A percentile compares a stretch with the other conserved stretches of the same genome.
These are phyloP conservation scores for Chlamydotis undulata DNA, from an alignment of 2,113 vertebrate species.

Conservation along the genomic window DNA sequence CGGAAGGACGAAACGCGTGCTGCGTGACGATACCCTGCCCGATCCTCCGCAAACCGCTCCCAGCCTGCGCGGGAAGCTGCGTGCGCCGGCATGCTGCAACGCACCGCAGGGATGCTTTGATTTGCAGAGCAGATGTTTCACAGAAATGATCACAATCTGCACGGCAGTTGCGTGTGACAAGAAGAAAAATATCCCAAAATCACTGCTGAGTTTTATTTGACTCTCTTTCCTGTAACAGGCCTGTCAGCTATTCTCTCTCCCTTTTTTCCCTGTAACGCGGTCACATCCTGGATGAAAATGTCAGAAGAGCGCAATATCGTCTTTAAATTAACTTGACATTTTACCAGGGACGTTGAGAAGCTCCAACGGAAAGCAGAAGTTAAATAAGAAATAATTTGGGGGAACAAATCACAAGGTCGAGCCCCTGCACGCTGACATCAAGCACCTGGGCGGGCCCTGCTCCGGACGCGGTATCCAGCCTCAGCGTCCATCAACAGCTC, in stretches of 20 bases:
- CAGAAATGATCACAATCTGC: slow-evolving; percentile 45
- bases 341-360: slow-evolving; percentile 6
- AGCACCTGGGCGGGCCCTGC: not conserved
- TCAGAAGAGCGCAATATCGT: not conserved
- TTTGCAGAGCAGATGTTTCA: slow-evolving; percentile 59
- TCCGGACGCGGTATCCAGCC: not conserved
- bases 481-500: not conserved
- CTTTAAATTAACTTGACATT: slow-evolving; percentile 70
- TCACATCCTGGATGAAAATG: slow-evolving; percentile 56
- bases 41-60: not conserved
- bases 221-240: not conserved
- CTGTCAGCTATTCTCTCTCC: not conserved
- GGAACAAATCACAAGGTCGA: not conserved
- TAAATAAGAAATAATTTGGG: slow-evolving; percentile 32
- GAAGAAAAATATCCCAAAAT: not conserved
- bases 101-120: slow-evolving; percentile 21
- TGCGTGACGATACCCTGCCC: accelerated
- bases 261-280: not conserved
- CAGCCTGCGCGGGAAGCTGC: not conserved
- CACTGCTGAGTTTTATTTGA: not conserved
- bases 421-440: not conserved
- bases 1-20: accelerated
- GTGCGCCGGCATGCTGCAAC: not conserved
- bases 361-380: not conserved
- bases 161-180: not conserved